Conservation (phyloP, 2,113 vertebrate species). For the Phrynocephalus versicolor region DNA sequence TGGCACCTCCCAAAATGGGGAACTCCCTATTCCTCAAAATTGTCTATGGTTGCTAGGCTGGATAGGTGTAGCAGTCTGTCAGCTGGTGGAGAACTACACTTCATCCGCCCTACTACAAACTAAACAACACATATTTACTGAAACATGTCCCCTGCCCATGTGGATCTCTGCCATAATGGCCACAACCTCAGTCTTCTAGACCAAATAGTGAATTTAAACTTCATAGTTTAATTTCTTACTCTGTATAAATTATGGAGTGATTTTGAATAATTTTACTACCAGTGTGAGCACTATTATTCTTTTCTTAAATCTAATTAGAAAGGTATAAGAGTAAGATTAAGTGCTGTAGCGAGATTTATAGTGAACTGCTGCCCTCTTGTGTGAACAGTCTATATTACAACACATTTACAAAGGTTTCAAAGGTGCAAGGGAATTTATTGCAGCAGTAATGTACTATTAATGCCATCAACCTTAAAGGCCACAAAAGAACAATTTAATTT, state of each 20-base stretch:
- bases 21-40: background rate
- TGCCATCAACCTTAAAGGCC: background rate
- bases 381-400: conserved; percentile 52
- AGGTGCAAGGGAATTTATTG: background rate
- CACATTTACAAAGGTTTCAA: conserved; percentile 9
- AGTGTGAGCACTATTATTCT: conserved; percentile 1
- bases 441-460: background rate
- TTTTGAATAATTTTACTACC: conserved; percentile 19
- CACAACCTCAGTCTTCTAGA: background rate
- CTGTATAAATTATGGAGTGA: conserved; percentile 4
- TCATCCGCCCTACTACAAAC: too few species aligned
- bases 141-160: background rate
- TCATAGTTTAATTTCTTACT: conserved; percentile 8
- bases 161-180: conserved; percentile 5
- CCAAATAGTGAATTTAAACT: background rate
- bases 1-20: background rate
- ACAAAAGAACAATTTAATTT: background rate
- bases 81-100: too few species aligned
- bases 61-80: too few species aligned
- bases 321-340: background rate
- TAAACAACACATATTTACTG: background rate
- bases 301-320: conserved; percentile 19
- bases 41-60: background rate
- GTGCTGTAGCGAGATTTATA: conserved; percentile 33
- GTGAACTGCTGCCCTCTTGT: conserved; percentile 69